Evolutionary conservation across 2,888 invertebrate species (phyloP).

Genomic region (Helleia helle): DNA sequence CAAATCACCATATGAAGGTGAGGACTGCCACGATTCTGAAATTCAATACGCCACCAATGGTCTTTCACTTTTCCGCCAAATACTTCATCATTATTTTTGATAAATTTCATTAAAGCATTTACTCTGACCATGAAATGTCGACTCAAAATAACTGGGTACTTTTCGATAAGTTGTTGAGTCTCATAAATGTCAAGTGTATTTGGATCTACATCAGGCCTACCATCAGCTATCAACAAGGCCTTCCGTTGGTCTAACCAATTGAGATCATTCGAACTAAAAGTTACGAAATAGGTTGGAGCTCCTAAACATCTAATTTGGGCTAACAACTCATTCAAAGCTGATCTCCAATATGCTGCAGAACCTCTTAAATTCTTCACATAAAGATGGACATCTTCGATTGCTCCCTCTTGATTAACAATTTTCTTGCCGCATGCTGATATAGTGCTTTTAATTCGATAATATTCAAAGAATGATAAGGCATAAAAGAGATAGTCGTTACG

Average conservation of each 20-base stretch:
- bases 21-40: constrained; percentile 21
- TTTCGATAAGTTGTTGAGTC: constrained; percentile 15
- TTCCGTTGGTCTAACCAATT: constrained; percentile 23
- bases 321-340: constrained; percentile 23
- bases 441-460: neutral
- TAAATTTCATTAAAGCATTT: constrained; percentile 18
- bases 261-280: constrained; percentile 23
- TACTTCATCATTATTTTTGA: constrained; percentile 16
- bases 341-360: constrained; percentile 21
- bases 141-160: constrained; percentile 15
- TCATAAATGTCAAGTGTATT: constrained; percentile 14
- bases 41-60: constrained; percentile 21
- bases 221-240: constrained; percentile 23
- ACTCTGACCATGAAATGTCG: constrained; percentile 17
- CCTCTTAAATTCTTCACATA: constrained; percentile 13
- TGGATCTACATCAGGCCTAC: constrained; percentile 14
- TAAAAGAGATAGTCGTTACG: constrained; percentile 15
- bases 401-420: constrained; percentile 1
- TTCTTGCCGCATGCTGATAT: constrained; percentile 3
- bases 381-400: constrained; percentile 7
- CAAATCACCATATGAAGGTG: constrained; percentile 21
- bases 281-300: constrained; percentile 26
- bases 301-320: constrained; percentile 26
- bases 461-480: constrained; percentile 12
- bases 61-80: constrained; percentile 19